Conservation (phyloP, 1,140 invertebrate species). For the Mercenaria mercenaria region DNA sequence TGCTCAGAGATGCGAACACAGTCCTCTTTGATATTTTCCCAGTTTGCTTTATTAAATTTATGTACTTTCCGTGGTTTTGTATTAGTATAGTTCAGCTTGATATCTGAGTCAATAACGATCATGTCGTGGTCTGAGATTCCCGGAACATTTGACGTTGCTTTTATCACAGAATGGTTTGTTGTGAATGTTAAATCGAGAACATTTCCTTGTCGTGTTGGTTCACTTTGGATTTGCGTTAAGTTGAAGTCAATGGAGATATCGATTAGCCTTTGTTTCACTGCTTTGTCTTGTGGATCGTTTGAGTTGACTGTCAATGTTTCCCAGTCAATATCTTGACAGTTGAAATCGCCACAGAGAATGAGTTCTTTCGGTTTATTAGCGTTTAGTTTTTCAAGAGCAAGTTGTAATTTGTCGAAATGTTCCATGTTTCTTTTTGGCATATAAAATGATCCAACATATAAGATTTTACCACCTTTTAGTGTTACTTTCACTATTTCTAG, state of each 20-base stretch:
- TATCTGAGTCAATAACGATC: too few relatives aligned
- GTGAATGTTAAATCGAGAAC: constrained; percentile 29
- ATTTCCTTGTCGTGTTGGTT: constrained; percentile 45
- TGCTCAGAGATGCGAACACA: too few relatives aligned
- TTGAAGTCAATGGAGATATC: constrained; percentile 28
- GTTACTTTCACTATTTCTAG: constrained; percentile 61
- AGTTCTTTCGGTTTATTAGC: background rate
- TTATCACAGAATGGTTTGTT: constrained; percentile 40
- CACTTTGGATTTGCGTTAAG: constrained; percentile 2
- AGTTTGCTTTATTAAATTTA: background rate
- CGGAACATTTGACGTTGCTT: constrained; percentile 1
- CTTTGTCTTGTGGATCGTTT: constrained; percentile 29
- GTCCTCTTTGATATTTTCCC: background rate
- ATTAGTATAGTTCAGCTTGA: too few relatives aligned
- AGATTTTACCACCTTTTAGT: background rate
- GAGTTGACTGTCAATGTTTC: background rate
- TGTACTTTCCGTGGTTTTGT: background rate
- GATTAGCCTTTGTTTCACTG: constrained; percentile 24
- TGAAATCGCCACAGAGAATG: constrained; percentile 2
- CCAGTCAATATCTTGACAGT: constrained; percentile 41
- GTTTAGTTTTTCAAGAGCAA: background rate
- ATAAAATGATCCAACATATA: constrained; percentile 16
- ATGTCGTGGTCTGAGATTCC: too few relatives aligned
- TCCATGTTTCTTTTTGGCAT: constrained; percentile 33
- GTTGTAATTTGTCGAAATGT: background rate